These are phyloP conservation scores for Chloropsis hardwickii DNA, from an alignment of 2,113 vertebrate species.

Conservation along the genomic window DNA sequence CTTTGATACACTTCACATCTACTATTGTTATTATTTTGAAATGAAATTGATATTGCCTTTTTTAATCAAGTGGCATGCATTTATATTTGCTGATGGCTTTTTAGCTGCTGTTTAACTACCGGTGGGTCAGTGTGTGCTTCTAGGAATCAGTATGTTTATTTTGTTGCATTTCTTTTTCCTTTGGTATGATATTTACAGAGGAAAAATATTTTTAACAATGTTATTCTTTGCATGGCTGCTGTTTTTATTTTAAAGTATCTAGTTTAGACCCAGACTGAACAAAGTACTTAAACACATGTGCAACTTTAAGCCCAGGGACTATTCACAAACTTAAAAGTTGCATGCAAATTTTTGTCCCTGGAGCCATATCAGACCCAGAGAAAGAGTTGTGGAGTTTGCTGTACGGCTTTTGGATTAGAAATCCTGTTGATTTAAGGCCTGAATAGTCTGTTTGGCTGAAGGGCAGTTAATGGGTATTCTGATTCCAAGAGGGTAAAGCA, in stretches of 20 bases:
- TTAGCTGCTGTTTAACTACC: neutral
- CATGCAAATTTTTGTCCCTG: conserved; percentile 52
- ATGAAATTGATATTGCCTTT: neutral
- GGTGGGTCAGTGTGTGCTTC: neutral
- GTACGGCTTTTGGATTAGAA: neutral
- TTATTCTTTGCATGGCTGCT: conserved; percentile 3
- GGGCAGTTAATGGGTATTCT: neutral
- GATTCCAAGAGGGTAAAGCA: neutral
- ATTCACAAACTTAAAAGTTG: neutral
- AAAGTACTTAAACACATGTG: conserved; percentile 47
- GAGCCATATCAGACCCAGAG: neutral
- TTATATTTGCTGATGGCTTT: neutral
- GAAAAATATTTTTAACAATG: neutral
- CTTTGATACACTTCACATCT: neutral
- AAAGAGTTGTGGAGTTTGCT: neutral
- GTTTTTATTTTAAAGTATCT: conserved; percentile 1
- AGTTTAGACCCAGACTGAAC: neutral
- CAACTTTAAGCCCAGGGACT: conserved; percentile 1
- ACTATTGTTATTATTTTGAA: neutral
- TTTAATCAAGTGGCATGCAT: neutral
- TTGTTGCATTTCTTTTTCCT: neutral
- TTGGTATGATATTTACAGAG: neutral
- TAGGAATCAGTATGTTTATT: neutral
- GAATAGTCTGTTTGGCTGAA: neutral
- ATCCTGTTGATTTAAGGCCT: conserved; percentile 33